Conservation (phyloP, 2,113 vertebrate genomes). For the Australoheros scitulus region DNA sequence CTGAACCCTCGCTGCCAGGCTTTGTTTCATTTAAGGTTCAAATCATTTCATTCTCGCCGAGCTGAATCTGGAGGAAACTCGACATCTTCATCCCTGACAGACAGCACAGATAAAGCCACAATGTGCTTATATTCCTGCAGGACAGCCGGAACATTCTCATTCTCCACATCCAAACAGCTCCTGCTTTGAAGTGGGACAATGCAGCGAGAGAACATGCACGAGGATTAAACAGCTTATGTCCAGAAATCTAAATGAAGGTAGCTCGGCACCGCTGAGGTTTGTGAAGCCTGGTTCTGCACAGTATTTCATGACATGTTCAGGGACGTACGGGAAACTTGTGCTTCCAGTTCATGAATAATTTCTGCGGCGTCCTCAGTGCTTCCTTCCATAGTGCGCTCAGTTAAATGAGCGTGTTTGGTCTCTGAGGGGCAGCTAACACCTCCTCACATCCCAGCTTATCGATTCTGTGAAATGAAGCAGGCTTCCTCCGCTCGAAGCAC, state of each 20-base stretch:
- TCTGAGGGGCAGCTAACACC: slow-evolving; percentile 20
- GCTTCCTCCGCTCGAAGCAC: not conserved
- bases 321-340: not conserved
- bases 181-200: slow-evolving; percentile 5
- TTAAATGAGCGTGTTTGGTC: slow-evolving; percentile 18
- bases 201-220: not conserved
- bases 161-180: not conserved
- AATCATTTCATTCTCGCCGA: not conserved
- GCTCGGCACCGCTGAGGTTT: not conserved
- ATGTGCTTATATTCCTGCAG: slow-evolving; percentile 6
- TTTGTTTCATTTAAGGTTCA: not conserved
- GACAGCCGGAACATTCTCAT: slow-evolving; percentile 8
- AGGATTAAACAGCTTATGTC: slow-evolving; percentile 20
- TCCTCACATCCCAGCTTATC: slow-evolving; percentile 18
- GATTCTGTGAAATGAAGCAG: slow-evolving; percentile 36
- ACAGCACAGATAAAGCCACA: not conserved
- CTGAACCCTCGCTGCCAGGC: not conserved
- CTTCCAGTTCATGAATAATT: slow-evolving; percentile 9
- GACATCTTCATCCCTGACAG: not conserved
- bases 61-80: not conserved
- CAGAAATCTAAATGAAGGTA: slow-evolving; percentile 21
- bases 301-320: not conserved
- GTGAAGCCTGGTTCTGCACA: not conserved
- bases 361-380: not conserved
- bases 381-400: not conserved